phyloP scores from a whole-genome alignment of 2,113 vertebrate species.

The Atrichornis clamosus region DNA sequence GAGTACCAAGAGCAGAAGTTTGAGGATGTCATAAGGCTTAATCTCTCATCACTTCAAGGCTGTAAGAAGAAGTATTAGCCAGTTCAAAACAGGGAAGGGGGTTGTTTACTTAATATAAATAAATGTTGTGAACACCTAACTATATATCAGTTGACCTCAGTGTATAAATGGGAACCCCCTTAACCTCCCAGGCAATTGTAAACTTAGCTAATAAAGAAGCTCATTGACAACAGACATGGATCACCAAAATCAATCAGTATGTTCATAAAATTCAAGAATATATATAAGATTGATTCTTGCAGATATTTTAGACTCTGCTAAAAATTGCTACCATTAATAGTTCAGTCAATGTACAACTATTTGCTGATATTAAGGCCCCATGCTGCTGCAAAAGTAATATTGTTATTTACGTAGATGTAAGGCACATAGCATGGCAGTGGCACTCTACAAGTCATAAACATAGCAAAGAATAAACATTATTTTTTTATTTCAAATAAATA shows the following conservation, averaged over 20 bases:
- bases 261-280: neutral
- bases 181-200: neutral
- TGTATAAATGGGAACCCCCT: neutral
- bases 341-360: neutral
- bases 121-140: neutral
- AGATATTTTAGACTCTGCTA: neutral
- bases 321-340: neutral
- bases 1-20: neutral
- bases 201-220: neutral
- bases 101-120: neutral
- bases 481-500: neutral
- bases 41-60: neutral
- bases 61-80: neutral
- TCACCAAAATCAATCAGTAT: neutral
- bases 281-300: neutral
- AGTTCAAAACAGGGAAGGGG: neutral
- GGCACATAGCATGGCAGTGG: neutral
- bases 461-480: neutral
- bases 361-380: neutral
- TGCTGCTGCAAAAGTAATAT: neutral
- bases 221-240: neutral
- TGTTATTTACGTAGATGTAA: neutral
- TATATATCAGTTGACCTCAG: neutral
- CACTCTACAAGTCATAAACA: neutral
- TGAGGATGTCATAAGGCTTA: neutral